A percentile compares a stretch with the other conserved stretches of the same genome.
phyloP scores from a whole-genome alignment of 2,888 invertebrate genomes.

The Fragum whitleyi region DNA sequence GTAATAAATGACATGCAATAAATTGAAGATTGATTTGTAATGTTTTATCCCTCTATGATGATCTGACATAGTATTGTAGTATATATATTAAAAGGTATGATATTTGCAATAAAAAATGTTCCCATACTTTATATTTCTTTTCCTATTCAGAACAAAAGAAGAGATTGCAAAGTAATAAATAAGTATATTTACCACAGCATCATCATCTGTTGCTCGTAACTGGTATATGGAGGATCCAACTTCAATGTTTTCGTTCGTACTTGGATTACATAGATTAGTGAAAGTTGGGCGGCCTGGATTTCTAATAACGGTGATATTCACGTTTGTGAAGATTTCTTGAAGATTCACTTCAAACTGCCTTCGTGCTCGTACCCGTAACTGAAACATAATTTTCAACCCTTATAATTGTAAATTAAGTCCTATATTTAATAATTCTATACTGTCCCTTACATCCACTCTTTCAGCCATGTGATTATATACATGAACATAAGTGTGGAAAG shows the following conservation, averaged over 20 bases:
- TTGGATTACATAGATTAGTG: conserved; percentile 63
- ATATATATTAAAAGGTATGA: too few relatives aligned
- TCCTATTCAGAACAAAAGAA: too few relatives aligned
- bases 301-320: conserved; percentile 73
- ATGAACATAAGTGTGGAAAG: too few relatives aligned
- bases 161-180: too few relatives aligned
- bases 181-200: conserved; percentile 56
- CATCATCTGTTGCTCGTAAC: conserved; percentile 60
- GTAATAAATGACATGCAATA: too few relatives aligned
- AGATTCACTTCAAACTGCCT: conserved; percentile 40
- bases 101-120: too few relatives aligned
- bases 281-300: conserved; percentile 75
- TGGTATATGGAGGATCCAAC: conserved; percentile 51
- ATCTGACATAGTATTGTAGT: too few relatives aligned
- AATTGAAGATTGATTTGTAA: too few relatives aligned
- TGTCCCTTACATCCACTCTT: too few relatives aligned
- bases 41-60: too few relatives aligned
- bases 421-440: too few relatives aligned
- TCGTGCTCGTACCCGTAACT: conserved; percentile 47
- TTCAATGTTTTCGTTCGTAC: conserved; percentile 28
- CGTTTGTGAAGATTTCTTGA: conserved; percentile 45
- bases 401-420: neutral
- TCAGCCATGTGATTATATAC: neutral
- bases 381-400: conserved; percentile 10
- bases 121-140: too few relatives aligned